Evolutionary conservation across 2,113 vertebrate genomes (phyloP).

Genomic region (Strigops habroptila): DNA sequence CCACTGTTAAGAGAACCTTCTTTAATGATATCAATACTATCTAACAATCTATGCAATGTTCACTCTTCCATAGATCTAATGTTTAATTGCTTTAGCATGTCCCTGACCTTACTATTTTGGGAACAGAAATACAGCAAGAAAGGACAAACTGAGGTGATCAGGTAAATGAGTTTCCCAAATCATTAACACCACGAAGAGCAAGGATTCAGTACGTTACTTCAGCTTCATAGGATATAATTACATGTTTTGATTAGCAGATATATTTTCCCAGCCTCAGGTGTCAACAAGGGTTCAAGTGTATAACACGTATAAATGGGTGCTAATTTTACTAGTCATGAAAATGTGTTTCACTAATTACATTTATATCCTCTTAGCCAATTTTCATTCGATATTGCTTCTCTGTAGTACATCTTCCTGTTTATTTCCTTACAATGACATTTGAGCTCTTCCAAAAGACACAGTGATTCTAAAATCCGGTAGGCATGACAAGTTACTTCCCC

Average conservation of each 20-base stretch:
- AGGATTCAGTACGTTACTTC: conserved; percentile 53
- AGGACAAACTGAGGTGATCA: background rate
- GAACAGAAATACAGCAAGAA: background rate
- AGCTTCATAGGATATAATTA: conserved; percentile 70
- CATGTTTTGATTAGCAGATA: conserved; percentile 71
- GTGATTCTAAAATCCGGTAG: background rate
- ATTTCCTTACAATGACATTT: conserved; percentile 44
- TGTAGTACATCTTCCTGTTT: conserved; percentile 28
- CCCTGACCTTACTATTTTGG: conserved; percentile 41
- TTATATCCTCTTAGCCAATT: conserved; percentile 62
- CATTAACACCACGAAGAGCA: conserved; percentile 60
- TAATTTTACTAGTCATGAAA: conserved; percentile 68
- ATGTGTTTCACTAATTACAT: conserved; percentile 60
- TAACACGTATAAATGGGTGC: conserved; percentile 68
- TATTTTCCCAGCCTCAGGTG: conserved; percentile 69
- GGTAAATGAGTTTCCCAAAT: conserved; percentile 59
- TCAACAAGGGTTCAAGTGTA: conserved; percentile 70
- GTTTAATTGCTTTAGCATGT: conserved; percentile 9
- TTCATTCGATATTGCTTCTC: conserved; percentile 27
- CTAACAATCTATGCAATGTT: background rate
- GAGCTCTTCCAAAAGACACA: conserved; percentile 3
- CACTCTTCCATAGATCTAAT: background rate
- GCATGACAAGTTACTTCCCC: background rate
- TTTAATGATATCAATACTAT: conserved; percentile 1
- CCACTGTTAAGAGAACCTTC: background rate